Percentiles rank a stretch among this genome's conserved stretches.
Conservation (phyloP, 2,888 invertebrate species). For the Atethmia centrago region DNA sequence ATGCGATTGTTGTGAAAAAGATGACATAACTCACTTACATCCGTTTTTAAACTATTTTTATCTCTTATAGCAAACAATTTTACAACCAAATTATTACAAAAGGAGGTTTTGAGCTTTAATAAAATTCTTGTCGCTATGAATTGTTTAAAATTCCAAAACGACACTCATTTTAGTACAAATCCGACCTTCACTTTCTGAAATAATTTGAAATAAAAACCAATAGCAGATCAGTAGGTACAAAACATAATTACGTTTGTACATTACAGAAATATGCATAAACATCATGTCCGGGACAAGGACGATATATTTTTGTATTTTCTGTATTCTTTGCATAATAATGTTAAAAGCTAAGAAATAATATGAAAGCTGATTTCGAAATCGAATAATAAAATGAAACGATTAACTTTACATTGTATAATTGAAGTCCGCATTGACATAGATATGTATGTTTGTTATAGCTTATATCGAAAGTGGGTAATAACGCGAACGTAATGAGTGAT, state of each 20-base stretch:
- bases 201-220: slow-evolving; percentile 42
- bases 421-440: slow-evolving; percentile 32
- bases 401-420: slow-evolving; percentile 36
- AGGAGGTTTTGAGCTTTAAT: not conserved
- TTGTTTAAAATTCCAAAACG: slow-evolving; percentile 4
- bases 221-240: slow-evolving; percentile 16
- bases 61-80: not conserved
- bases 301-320: slow-evolving; percentile 38
- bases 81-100: not conserved
- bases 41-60: not conserved
- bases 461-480: not conserved
- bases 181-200: slow-evolving; percentile 60
- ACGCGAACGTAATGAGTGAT: not conserved
- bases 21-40: slow-evolving; percentile 9
- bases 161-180: not conserved
- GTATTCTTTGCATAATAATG: slow-evolving; percentile 46
- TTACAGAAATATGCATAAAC: slow-evolving; percentile 38
- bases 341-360: slow-evolving; percentile 48
- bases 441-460: not conserved
- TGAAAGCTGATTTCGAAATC: slow-evolving; percentile 58
- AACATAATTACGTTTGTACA: slow-evolving; percentile 30
- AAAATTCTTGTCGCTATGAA: not conserved
- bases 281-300: slow-evolving; percentile 61
- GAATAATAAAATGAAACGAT: slow-evolving; percentile 42
- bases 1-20: not conserved